Percentiles rank a stretch among this genome's conserved stretches.
Conservation (phyloP, 2,113 vertebrate species). For the Serilophus lunatus region DNA sequence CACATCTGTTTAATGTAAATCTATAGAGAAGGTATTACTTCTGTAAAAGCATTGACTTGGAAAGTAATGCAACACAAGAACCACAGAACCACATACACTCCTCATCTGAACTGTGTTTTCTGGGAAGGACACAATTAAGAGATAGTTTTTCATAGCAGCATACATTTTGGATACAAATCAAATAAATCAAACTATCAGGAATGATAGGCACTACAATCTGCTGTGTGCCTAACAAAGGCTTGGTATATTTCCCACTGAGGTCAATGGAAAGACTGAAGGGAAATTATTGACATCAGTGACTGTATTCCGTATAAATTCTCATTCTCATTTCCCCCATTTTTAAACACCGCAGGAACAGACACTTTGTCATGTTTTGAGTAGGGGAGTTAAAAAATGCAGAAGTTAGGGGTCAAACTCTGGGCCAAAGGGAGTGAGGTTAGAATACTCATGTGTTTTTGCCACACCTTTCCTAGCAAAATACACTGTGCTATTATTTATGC, state of each 20-base stretch:
- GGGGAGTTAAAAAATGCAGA: neutral
- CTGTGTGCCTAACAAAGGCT: neutral
- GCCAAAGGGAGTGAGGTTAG: neutral
- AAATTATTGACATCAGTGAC: neutral
- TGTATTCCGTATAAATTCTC: neutral
- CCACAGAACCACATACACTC: rapidly evolving
- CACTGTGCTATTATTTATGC: neutral
- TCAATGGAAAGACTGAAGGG: neutral
- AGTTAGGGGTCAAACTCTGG: neutral
- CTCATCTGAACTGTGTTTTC: neutral
- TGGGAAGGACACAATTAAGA: neutral
- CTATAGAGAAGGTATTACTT: neutral
- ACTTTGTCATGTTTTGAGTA: neutral
- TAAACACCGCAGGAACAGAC: neutral
- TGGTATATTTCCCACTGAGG: neutral
- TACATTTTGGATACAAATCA: neutral
- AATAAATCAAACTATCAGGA: neutral
- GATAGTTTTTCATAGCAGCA: neutral
- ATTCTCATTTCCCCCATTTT: neutral
- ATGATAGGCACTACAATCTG: neutral
- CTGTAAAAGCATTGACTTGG: neutral
- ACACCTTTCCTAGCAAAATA: neutral
- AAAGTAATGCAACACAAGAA: neutral
- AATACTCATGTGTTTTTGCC: neutral
- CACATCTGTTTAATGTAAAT: neutral